Evolutionary conservation across 2,113 vertebrate species (phyloP).

Genomic region (Rynchops niger): DNA sequence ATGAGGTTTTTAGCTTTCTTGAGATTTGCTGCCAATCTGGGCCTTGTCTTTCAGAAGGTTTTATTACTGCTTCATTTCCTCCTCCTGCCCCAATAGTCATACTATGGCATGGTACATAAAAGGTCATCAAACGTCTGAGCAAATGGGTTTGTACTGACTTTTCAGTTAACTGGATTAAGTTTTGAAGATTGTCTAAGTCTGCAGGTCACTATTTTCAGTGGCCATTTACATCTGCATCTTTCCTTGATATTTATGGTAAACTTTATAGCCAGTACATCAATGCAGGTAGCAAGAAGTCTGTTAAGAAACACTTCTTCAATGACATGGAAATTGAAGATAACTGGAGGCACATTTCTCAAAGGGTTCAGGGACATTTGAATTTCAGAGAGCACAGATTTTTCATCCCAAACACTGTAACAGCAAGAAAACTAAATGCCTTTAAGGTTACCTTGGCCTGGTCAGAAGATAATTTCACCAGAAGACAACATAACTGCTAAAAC

Average conservation of each 20-base stretch:
- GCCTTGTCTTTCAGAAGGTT: slow-evolving; percentile 31
- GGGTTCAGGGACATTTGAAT: neutral
- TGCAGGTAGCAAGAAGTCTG: neutral
- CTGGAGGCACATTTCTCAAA: neutral
- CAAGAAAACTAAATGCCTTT: neutral
- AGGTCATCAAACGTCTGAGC: neutral
- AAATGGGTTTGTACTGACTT: neutral
- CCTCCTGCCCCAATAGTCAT: neutral
- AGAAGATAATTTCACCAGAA: neutral
- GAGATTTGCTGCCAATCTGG: slow-evolving; percentile 18
- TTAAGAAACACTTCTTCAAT: neutral
- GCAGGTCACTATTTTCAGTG: neutral
- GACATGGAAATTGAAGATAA: neutral
- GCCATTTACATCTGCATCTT: neutral
- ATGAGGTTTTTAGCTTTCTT: slow-evolving; percentile 3
- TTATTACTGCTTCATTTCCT: neutral
- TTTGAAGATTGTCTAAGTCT: neutral
- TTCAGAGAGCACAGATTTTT: neutral
- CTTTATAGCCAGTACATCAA: neutral
- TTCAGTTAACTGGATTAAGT: neutral
- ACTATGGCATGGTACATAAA: neutral
- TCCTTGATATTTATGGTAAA: neutral
- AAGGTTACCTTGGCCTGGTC: neutral
- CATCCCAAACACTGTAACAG: neutral
- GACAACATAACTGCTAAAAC: neutral